Conservation (phyloP, 2,888 invertebrate species). For the Tipula helvola region DNA sequence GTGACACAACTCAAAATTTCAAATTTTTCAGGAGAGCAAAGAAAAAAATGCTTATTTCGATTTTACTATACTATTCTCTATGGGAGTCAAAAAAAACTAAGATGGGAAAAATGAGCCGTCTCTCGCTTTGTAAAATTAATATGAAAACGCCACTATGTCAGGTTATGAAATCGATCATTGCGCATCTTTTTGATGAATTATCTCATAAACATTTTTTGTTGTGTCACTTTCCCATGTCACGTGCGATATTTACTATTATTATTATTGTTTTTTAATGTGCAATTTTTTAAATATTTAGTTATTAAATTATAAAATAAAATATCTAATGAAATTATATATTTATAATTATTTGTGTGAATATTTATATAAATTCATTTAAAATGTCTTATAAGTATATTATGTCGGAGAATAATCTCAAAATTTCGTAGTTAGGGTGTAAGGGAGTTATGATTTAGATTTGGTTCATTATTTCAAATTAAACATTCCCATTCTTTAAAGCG, state of each 20-base stretch:
- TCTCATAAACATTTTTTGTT: too few relatives aligned
- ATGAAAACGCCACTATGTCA: too few relatives aligned
- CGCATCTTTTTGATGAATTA: too few relatives aligned
- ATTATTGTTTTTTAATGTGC: neutral
- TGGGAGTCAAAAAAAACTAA: too few relatives aligned
- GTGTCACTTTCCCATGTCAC: too few relatives aligned
- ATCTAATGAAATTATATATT: neutral
- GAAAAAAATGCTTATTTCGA: too few relatives aligned
- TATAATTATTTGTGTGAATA: neutral
- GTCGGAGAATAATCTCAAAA: neutral
- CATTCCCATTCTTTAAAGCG: neutral
- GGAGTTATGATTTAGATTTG: neutral
- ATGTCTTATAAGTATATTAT: neutral
- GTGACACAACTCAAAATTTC: too few relatives aligned
- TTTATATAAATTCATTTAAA: neutral
- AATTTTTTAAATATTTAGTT: neutral
- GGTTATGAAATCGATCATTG: too few relatives aligned
- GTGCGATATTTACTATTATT: neutral
- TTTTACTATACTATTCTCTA: too few relatives aligned
- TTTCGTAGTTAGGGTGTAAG: neutral
- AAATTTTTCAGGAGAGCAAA: too few relatives aligned
- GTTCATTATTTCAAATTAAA: neutral
- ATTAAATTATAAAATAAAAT: neutral
- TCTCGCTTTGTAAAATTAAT: too few relatives aligned
- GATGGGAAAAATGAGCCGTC: too few relatives aligned